These are phyloP conservation scores for Manacus vitellinus DNA, from an alignment of 2,113 vertebrate species.

Conservation along the genomic window DNA sequence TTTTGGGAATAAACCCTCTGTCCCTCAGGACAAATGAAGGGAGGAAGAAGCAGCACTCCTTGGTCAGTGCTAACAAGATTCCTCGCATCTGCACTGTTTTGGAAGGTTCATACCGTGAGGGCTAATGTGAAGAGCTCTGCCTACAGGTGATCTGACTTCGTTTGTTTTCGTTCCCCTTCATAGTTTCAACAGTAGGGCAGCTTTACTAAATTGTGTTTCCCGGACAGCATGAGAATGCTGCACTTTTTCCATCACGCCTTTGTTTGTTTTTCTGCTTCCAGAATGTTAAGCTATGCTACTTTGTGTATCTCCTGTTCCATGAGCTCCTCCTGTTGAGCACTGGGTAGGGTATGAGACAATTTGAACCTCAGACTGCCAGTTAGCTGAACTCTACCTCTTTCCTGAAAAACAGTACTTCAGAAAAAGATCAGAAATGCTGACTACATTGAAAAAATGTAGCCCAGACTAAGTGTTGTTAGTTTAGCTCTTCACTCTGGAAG, in stretches of 20 bases:
- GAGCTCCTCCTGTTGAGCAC: not conserved
- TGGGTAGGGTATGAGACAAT: not conserved
- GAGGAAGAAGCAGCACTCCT: not conserved
- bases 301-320: not conserved
- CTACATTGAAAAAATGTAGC: not conserved
- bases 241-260: not conserved
- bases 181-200: not conserved
- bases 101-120: not conserved
- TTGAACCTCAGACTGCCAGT: not conserved
- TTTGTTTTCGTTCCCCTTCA: not conserved
- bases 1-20: not conserved
- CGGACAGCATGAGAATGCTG: not conserved
- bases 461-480: not conserved
- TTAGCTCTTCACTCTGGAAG: not conserved
- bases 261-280: not conserved
- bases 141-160: not conserved
- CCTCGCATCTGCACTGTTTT: accelerated
- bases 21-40: not conserved
- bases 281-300: not conserved
- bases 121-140: not conserved
- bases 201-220: not conserved
- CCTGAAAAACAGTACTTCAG: not conserved
- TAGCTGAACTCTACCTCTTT: not conserved
- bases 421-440: not conserved
- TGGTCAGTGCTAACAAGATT: not conserved